Evolutionary conservation across 1,140 invertebrate genomes (phyloP), one percentile per base, ranked within the genome.

Genomic region (Drosophila mojavensis): DNA sequence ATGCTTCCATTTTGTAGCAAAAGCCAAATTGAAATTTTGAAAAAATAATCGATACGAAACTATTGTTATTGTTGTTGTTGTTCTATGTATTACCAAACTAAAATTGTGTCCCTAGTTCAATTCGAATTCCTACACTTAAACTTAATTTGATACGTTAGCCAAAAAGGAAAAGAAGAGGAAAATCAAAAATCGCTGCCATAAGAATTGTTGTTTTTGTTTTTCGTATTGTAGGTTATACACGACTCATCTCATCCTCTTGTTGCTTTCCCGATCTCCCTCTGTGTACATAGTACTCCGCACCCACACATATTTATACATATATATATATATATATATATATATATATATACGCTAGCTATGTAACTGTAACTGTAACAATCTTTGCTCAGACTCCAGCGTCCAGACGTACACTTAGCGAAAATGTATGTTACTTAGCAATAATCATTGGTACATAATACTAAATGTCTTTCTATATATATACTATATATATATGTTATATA

Each of bases 1-100:
- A 75, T 66, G 82, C 81, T 85, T 85, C 81, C 81, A 85, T 85
- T 85, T 86, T 78, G 78, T 85, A 85, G 81, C 78, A 66, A 82
- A 75, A 17, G 64, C 54, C 43, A 47, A 53, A 56, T 70, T 56
- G 30, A 58, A 58, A 45, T 17, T n/a, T n/a, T 33, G 7, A 59
- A 15, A 26, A 9, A 20, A 28, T 28, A 43, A 54, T 13, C 26
- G 3, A 50, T 41, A 68, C 56, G 33, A 70, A 67, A 77, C 66
- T 75, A 77, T 72, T 78, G 70, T 84, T 75, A 67, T 75, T 45
- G 69, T 76, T 80, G 81, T 78, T 81, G 65, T 78, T 81, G 36
- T 11, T 39, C 36, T 39, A 39, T 39, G 62, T 67, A 58, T 50
- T 41, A 58, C 28, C 33, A 60, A 33, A 15, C n/a, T 47, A 51